Conservation (phyloP, 2,113 vertebrate genomes). For the Picathartes gymnocephalus region DNA sequence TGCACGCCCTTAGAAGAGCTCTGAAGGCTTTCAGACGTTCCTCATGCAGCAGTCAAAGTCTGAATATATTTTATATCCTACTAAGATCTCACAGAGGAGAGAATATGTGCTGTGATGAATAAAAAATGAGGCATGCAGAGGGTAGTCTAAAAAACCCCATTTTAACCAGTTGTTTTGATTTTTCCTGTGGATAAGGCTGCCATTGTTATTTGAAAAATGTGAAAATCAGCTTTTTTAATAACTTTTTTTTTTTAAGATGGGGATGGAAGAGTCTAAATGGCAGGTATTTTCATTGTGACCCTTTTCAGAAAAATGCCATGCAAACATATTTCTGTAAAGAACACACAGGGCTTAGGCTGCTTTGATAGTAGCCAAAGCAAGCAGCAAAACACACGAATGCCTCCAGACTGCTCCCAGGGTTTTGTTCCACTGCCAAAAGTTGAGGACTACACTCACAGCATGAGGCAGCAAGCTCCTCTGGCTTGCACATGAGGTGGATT, state of each 20-base stretch:
- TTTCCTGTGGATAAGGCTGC: not conserved
- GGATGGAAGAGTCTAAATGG: not conserved
- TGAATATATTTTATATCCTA: not conserved
- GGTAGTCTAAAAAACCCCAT: not conserved
- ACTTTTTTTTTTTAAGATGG: not conserved
- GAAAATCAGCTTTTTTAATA: not conserved
- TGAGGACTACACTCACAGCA: constrained; percentile 19
- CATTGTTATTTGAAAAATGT: not conserved
- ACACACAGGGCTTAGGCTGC: not conserved
- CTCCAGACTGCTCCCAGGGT: constrained; percentile 44
- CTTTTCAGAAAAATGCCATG: not conserved
- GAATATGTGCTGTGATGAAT: not conserved
- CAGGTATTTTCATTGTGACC: not conserved
- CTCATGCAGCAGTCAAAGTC: not conserved
- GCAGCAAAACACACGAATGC: constrained; percentile 20
- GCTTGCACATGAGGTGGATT: constrained; percentile 1
- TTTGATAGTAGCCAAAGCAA: constrained; percentile 37
- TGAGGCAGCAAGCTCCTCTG: constrained; percentile 48
- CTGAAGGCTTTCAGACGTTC: not conserved
- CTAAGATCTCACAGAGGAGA: not conserved
- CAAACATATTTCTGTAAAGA: not conserved
- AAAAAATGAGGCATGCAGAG: not conserved
- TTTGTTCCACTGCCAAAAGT: constrained; percentile 48
- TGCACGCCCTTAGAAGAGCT: accelerated
- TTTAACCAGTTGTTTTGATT: not conserved